Base-by-base conservation (phyloP, 2,113 vertebrate genomes). In the Okapia johnstoni region DNA sequence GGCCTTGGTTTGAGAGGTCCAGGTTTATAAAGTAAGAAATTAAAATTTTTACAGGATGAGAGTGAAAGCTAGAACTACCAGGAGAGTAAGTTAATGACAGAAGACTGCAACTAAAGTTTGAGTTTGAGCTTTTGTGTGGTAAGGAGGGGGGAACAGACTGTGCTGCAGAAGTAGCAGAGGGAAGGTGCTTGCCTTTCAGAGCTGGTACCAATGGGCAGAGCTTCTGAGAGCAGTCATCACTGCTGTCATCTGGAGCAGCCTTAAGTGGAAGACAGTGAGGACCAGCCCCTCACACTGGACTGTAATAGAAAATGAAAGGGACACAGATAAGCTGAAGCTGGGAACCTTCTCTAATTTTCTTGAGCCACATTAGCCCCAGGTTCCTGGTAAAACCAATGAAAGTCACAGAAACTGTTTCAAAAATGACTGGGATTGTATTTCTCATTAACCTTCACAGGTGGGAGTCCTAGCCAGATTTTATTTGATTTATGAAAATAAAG, bases 401-500 rank as follows among this genome's bases (percentile, higher is more conserved):
- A 80, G n/a, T 43, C 48, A 81, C 1, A 93, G 61, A 95, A 88
- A 19, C 66, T 85, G 12, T 60, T 97, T 93, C 48, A 77, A 66
- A 96, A 88, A 85, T 55, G 85, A 60, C 86, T 77, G 40, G 73
- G 36, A 96, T 61, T 91, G 86, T 52, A 97, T 88, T 93, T 50
- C 77, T 95, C 95, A 86, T 94, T 96, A 93, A 40, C 86, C 89
- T 97, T 96, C 95, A 77, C 81, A 94, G 96, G 66, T 95, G 94
- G 86, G 43, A 97, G 57, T 60, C 52, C 86, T 26, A 50, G 54
- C 86, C 70, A 93, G 46, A 93, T 90, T 94, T 83, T 86, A 91
- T 85, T 66, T 66, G 66, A 96, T 93, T 97, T 70, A 93, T 33
- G 40, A 94, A 97, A 96, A 96, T 94, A 93, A 97, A 96, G 85